Conservation (phyloP, 2,797 vertebrate genomes). For the Thripadectes ignobilis region DNA sequence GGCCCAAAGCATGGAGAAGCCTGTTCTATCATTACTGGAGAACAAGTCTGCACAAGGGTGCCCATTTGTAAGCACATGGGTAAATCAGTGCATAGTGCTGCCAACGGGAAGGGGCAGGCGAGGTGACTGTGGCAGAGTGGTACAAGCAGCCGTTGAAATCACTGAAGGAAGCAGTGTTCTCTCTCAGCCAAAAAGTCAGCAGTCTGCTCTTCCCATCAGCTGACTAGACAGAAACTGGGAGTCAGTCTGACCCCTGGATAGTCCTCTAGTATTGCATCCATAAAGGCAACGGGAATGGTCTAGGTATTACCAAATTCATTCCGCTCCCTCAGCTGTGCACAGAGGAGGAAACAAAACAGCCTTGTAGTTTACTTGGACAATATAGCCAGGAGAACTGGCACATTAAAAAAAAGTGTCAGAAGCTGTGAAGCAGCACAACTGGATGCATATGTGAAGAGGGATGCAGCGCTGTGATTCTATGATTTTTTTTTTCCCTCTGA, state of each 20-base stretch:
- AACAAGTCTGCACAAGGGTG: not conserved
- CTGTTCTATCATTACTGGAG: not conserved
- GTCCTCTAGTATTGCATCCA: not conserved
- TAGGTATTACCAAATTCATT: not conserved
- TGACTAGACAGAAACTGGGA: not conserved
- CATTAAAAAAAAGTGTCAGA: not conserved
- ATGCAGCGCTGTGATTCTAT: not conserved
- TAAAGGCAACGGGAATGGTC: not conserved
- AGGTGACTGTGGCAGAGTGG: not conserved
- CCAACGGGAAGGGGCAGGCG: constrained; percentile 30
- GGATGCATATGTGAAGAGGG: not conserved
- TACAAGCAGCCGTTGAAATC: not conserved
- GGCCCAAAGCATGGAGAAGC: not conserved
- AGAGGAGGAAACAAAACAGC: not conserved
- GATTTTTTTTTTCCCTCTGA: not conserved
- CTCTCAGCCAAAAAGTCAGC: constrained; percentile 14
- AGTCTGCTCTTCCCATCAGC: constrained; percentile 18
- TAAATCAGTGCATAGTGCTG: constrained; percentile 2
- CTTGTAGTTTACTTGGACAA: not conserved
- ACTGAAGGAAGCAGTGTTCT: constrained; percentile 33
- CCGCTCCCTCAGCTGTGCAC: not conserved
- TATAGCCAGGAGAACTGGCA: not conserved
- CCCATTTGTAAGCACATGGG: constrained; percentile 17
- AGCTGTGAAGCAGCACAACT: not conserved
- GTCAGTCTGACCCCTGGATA: not conserved